Evolutionary conservation across 2,797 vertebrate species (phyloP).

Genomic region (Lutra lutra): DNA sequence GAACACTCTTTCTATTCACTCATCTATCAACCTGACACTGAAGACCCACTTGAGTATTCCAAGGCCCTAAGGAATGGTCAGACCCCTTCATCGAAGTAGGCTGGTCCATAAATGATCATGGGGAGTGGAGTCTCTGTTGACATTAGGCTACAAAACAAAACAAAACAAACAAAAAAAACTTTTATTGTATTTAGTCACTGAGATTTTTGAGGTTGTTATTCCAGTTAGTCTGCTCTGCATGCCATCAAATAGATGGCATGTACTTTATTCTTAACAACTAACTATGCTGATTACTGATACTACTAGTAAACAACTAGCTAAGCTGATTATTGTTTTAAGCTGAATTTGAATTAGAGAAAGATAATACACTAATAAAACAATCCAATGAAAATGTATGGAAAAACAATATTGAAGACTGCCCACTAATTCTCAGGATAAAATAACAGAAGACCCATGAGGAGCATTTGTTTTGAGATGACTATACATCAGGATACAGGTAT

Average conservation of each 20-base stretch:
- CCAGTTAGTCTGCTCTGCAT: no score
- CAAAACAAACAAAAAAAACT: no score
- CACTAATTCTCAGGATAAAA: not conserved
- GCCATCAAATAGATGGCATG: no score
- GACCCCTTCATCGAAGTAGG: no score
- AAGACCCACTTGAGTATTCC: not conserved
- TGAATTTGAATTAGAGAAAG: conserved; percentile 7
- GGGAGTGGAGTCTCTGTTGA: no score
- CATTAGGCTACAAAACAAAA: no score
- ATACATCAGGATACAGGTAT: not conserved
- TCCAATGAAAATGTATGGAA: not conserved
- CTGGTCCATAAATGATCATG: no score
- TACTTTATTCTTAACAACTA: not conserved
- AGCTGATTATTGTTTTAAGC: not conserved
- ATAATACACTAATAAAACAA: not conserved
- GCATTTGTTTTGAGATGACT: not conserved
- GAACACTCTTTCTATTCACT: not conserved
- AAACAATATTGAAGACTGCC: not conserved
- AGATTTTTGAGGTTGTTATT: no score
- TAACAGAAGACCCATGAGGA: not conserved
- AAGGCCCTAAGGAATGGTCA: not conserved
- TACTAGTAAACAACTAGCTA: not conserved
- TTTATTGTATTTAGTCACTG: no score
- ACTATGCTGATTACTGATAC: not conserved
- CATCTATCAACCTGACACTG: not conserved